Evolutionary conservation across 2,888 invertebrate genomes (phyloP).

Genomic region (Carpatolechia fugitivella): DNA sequence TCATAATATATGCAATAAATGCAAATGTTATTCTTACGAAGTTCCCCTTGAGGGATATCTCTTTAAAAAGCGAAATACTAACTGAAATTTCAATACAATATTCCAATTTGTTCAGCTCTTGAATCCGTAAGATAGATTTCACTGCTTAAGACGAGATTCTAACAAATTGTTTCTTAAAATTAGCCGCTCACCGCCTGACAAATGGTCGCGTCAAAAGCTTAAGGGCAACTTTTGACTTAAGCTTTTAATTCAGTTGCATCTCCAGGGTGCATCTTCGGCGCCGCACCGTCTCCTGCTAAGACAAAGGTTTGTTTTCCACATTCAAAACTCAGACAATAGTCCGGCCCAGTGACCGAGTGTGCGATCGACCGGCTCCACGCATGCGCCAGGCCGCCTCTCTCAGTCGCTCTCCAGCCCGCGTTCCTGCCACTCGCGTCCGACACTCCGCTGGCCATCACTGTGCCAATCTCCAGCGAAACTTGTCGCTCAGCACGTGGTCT

Average conservation of each 20-base stretch:
- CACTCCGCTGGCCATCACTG: neutral
- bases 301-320: constrained; percentile 73
- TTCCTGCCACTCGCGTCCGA: neutral
- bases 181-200: neutral
- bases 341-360: constrained; percentile 76
- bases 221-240: neutral
- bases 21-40: too few species aligned
- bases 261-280: constrained; percentile 40
- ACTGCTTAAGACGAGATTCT: neutral
- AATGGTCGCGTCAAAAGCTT: neutral
- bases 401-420: constrained; percentile 7
- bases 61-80: too few species aligned
- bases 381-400: constrained; percentile 42
- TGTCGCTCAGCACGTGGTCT: constrained; percentile 12
- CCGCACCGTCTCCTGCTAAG: constrained; percentile 65
- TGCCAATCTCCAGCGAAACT: constrained; percentile 3
- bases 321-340: constrained; percentile 43
- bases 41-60: too few species aligned
- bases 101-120: neutral
- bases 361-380: constrained; percentile 67
- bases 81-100: neutral
- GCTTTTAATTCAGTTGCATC: neutral
- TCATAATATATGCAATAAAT: too few species aligned
- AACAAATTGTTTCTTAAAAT: constrained; percentile 2
- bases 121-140: neutral